A percentile compares a stretch with the other conserved stretches of the same genome.
Conservation (phyloP, 2,888 invertebrate genomes). For the Zootermopsis nevadensis region DNA sequence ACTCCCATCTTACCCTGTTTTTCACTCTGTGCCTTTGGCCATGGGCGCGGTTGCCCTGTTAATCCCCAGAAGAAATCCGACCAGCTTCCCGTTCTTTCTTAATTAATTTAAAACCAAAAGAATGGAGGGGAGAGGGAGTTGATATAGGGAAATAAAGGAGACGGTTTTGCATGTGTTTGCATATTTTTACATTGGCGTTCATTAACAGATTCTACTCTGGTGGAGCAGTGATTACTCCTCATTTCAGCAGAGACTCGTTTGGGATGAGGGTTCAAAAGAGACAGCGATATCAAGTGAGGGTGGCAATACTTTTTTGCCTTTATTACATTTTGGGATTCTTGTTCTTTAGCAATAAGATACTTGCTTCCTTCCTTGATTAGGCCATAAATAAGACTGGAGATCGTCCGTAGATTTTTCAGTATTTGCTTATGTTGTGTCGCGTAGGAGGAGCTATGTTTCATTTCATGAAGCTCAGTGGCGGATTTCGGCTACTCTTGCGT, state of each 20-base stretch:
- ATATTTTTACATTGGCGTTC: conserved; percentile 41
- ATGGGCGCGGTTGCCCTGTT: conserved; percentile 39
- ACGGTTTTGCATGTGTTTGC: conserved; percentile 41
- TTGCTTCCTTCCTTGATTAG: conserved; percentile 13
- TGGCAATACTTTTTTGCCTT: not conserved
- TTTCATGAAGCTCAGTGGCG: not conserved
- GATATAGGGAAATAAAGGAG: not conserved
- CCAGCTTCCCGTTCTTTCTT: conserved; percentile 44
- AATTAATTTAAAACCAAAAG: conserved; percentile 47
- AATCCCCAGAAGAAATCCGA: conserved; percentile 45
- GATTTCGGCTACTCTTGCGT: not conserved
- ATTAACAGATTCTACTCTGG: conserved; percentile 30
- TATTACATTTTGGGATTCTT: not conserved
- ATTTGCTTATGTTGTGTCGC: not conserved
- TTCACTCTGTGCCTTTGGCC: conserved; percentile 25
- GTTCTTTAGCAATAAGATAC: not conserved
- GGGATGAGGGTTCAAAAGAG: not conserved
- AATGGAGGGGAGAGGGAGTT: conserved; percentile 2
- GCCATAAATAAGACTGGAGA: not conserved
- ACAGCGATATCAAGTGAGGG: not conserved
- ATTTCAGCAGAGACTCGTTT: not conserved
- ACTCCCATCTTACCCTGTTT: not conserved
- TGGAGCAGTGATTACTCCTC: conserved; percentile 21
- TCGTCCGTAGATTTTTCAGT: not conserved
- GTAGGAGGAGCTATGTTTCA: not conserved